A percentile compares a stretch with the other conserved stretches of the same genome.
Conservation (phyloP, 2,113 vertebrate genomes). For the Callionymus lyra region DNA sequence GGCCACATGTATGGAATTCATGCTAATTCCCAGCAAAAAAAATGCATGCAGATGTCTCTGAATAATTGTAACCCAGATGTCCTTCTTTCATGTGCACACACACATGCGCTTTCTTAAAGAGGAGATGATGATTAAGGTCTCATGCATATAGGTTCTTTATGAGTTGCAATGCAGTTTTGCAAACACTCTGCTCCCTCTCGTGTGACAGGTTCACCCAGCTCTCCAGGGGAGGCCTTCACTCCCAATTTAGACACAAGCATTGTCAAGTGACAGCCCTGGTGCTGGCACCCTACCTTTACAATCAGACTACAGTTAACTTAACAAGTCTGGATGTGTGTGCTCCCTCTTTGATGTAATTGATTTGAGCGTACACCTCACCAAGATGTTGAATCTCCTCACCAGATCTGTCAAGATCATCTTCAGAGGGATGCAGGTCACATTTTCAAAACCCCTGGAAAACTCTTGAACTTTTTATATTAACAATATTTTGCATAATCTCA, state of each 20-base stretch:
- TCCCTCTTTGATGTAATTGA: conserved; percentile 55
- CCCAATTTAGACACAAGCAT: conserved; percentile 54
- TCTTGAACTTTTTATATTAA: conserved; percentile 5
- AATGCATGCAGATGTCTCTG: conserved; percentile 27
- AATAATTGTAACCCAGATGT: conserved; percentile 58
- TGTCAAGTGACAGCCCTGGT: conserved; percentile 52
- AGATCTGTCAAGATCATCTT: conserved; percentile 42
- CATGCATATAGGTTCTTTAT: conserved; percentile 23
- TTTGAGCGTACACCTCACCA: conserved; percentile 37
- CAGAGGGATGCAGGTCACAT: conserved; percentile 33
- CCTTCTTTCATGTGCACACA: conserved; percentile 41
- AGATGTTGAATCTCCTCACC: conserved; percentile 31
- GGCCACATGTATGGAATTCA: conserved; percentile 54
- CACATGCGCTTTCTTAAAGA: conserved; percentile 2
- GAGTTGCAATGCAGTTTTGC: background rate
- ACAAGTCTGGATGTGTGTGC: conserved; percentile 58
- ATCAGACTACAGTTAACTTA: conserved; percentile 62
- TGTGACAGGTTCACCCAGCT: conserved; percentile 57
- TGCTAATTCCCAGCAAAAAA: conserved; percentile 50
- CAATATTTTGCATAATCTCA: conserved; percentile 14
- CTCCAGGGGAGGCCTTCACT: conserved; percentile 64
- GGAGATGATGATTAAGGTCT: conserved; percentile 52
- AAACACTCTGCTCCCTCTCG: conserved; percentile 40
- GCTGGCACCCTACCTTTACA: conserved; percentile 49
- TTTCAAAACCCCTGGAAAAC: conserved; percentile 9